Evolutionary conservation across 1,140 invertebrate genomes (phyloP).

Genomic region (Hyposmocoma kahamanoa): DNA sequence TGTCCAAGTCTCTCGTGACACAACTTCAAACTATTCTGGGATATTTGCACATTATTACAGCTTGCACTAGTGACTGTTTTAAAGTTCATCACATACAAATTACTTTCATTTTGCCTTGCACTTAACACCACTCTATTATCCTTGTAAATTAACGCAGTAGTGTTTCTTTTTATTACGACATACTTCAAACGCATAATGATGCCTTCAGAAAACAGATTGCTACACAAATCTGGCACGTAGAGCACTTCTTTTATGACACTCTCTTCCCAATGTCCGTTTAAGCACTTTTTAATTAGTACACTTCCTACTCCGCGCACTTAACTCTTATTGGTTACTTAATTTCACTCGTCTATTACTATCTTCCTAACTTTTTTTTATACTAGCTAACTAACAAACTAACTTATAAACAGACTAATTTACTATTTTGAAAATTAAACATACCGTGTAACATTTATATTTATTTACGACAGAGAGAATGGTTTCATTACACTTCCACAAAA

Average conservation of each 20-base stretch:
- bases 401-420: too few species aligned
- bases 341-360: too few species aligned
- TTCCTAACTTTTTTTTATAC: too few species aligned
- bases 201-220: slow-evolving; percentile 13
- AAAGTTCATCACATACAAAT: slow-evolving; percentile 17
- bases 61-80: slow-evolving; percentile 12
- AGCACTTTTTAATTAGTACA: slow-evolving; percentile 8
- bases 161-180: slow-evolving; percentile 6
- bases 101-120: slow-evolving; percentile 12
- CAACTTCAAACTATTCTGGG: slow-evolving; percentile 11
- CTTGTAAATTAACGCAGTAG: slow-evolving; percentile 9
- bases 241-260: slow-evolving; percentile 5
- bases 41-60: slow-evolving; percentile 20
- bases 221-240: slow-evolving; percentile 6
- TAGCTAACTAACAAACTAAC: too few species aligned
- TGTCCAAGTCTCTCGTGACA: not conserved
- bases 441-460: too few species aligned
- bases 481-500: too few species aligned
- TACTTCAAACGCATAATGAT: slow-evolving; percentile 3
- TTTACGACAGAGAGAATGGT: too few species aligned
- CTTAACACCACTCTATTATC: slow-evolving; percentile 13
- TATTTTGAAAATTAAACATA: too few species aligned
- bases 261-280: slow-evolving; percentile 12
- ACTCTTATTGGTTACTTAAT: too few species aligned
- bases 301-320: slow-evolving; percentile 3